Evolutionary conservation across 2,113 vertebrate species (phyloP).

Genomic region (Proteles cristata): DNA sequence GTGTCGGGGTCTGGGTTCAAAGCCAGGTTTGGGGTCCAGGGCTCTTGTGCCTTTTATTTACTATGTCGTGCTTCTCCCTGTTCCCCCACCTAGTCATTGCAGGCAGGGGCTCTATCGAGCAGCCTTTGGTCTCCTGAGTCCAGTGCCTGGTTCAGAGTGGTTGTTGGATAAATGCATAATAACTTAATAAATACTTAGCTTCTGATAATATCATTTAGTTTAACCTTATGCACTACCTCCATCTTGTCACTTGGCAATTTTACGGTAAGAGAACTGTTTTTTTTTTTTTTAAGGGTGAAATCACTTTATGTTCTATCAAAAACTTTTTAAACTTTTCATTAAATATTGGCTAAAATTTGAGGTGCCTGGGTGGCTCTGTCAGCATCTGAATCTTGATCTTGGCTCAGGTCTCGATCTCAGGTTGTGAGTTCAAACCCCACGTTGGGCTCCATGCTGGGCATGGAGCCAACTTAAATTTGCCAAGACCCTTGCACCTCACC

Average conservation of each 20-base stretch:
- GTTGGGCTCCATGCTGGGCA: too few species aligned
- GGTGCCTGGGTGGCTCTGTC: too few species aligned
- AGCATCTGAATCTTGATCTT: too few species aligned
- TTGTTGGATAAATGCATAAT: not conserved
- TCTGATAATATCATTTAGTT: not conserved
- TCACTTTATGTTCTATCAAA: not conserved
- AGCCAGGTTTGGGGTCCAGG: too few species aligned
- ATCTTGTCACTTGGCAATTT: not conserved
- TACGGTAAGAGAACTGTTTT: not conserved
- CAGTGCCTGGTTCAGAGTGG: not conserved
- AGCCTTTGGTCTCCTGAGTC: not conserved
- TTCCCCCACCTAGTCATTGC: fast-evolving
- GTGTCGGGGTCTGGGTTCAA: not conserved
- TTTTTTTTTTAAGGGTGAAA: not conserved
- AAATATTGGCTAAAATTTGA: not conserved
- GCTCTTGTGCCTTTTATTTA: not conserved
- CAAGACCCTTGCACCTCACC: not conserved
- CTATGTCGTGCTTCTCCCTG: fast-evolving
- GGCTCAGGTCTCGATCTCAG: too few species aligned
- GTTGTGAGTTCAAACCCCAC: too few species aligned
- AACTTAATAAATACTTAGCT: not conserved
- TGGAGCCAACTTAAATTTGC: not conserved
- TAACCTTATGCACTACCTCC: not conserved
- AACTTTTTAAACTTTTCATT: not conserved
- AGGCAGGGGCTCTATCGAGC: not conserved